Percentiles rank a stretch among this genome's conserved stretches.
phyloP scores from a whole-genome alignment of 1,140 invertebrate genomes.

The Drosophila oshimai region DNA sequence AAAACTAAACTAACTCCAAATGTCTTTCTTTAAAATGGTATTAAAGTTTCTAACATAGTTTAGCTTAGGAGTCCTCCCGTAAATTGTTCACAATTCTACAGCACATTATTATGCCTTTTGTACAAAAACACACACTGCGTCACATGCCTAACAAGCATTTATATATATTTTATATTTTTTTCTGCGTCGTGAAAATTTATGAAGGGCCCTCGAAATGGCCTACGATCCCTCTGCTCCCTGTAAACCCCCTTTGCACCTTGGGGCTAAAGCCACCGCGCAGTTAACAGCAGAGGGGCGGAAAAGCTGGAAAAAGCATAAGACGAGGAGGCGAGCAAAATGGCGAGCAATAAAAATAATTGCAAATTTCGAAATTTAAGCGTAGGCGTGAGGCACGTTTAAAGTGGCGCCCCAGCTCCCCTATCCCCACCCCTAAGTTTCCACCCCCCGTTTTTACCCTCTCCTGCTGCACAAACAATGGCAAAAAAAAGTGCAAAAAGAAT shows the following conservation, averaged over 20 bases:
- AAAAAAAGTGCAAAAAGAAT: constrained; percentile 14
- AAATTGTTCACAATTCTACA: not conserved
- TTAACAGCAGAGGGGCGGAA: not conserved
- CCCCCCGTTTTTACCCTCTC: not conserved
- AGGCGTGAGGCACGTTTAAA: constrained; percentile 67
- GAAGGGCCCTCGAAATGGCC: constrained; percentile 54
- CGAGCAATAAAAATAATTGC: constrained; percentile 79
- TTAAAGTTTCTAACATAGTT: not conserved
- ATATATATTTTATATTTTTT: constrained; percentile 56
- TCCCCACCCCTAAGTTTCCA: not conserved
- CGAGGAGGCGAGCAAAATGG: constrained; percentile 60
- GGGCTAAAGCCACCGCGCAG: constrained; percentile 12
- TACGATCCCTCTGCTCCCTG: not conserved
- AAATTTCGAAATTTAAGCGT: constrained; percentile 79
- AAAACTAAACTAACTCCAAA: no score
- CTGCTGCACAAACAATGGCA: constrained; percentile 63
- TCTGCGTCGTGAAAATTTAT: constrained; percentile 57
- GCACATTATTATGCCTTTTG: constrained; percentile 2
- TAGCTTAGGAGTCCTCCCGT: not conserved
- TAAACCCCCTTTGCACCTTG: not conserved
- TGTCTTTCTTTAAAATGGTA: not conserved
- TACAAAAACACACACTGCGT: constrained; percentile 2
- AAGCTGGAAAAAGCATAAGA: not conserved
- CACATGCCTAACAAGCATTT: constrained; percentile 57
- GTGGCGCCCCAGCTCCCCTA: not conserved